Conservation (phyloP, 1,140 invertebrate species). For the Phymorhynchus buccinoides region DNA sequence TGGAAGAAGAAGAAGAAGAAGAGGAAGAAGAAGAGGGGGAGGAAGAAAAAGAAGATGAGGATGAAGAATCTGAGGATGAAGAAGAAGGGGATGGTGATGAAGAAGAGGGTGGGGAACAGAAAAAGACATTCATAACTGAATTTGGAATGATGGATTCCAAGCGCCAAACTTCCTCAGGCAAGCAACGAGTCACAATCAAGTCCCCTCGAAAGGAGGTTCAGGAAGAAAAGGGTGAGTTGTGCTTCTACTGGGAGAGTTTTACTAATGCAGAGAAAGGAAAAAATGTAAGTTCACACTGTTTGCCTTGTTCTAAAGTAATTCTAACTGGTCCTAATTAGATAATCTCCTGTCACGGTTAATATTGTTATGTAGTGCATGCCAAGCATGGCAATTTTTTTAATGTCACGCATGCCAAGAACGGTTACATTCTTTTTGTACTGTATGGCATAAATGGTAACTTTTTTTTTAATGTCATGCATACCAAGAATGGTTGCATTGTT, state of each 20-base stretch:
- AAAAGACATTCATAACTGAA: constrained; percentile 29
- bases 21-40: constrained; percentile 8
- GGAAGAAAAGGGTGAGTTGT: constrained; percentile 15
- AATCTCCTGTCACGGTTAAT: too few relatives aligned
- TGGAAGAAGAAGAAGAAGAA: constrained; percentile 13
- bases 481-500: too few relatives aligned
- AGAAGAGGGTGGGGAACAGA: not conserved
- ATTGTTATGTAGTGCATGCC: too few relatives aligned
- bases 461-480: too few relatives aligned
- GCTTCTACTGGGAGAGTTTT: not conserved
- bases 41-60: not conserved
- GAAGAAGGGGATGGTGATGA: constrained; percentile 35
- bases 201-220: not conserved
- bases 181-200: not conserved
- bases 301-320: too few relatives aligned
- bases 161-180: not conserved
- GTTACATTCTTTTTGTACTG: too few relatives aligned
- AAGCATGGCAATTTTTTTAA: too few relatives aligned
- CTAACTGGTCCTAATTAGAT: too few relatives aligned
- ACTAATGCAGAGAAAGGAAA: not conserved
- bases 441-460: too few relatives aligned
- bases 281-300: too few relatives aligned
- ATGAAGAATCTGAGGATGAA: constrained; percentile 29
- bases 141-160: not conserved
- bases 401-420: too few relatives aligned